phyloP scores from a whole-genome alignment of 2,113 vertebrate species.

The Anser cygnoides region DNA sequence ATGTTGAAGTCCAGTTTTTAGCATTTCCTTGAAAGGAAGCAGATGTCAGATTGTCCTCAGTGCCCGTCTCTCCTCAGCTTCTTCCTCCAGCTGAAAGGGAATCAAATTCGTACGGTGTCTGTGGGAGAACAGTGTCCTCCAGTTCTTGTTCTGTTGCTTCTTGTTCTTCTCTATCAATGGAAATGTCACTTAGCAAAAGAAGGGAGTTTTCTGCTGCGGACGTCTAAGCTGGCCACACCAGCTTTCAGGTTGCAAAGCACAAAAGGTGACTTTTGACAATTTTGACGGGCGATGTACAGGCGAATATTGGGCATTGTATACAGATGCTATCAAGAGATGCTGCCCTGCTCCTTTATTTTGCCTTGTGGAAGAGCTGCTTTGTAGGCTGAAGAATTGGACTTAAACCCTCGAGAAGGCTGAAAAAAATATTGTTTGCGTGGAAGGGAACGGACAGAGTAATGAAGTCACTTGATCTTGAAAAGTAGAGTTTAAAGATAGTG shows the following conservation, averaged over 20 bases:
- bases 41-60: neutral
- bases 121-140: neutral
- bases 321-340: neutral
- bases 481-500: neutral
- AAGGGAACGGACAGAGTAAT: neutral
- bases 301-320: neutral
- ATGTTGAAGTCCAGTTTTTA: neutral
- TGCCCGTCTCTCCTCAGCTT: neutral
- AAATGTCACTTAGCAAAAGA: neutral
- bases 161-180: accelerated
- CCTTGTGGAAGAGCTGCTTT: neutral
- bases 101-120: neutral
- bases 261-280: neutral
- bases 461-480: neutral
- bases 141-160: neutral
- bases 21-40: neutral
- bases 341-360: neutral
- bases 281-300: neutral
- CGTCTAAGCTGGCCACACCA: neutral
- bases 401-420: too few species aligned
- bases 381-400: neutral
- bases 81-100: neutral
- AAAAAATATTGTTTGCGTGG: neutral
- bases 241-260: neutral
- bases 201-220: neutral